A percentile compares a stretch with the other conserved stretches of the same genome.
These are phyloP conservation scores for Heterodera carotae DNA, from an alignment of 1,140 invertebrate genomes.

Conservation along the genomic window DNA sequence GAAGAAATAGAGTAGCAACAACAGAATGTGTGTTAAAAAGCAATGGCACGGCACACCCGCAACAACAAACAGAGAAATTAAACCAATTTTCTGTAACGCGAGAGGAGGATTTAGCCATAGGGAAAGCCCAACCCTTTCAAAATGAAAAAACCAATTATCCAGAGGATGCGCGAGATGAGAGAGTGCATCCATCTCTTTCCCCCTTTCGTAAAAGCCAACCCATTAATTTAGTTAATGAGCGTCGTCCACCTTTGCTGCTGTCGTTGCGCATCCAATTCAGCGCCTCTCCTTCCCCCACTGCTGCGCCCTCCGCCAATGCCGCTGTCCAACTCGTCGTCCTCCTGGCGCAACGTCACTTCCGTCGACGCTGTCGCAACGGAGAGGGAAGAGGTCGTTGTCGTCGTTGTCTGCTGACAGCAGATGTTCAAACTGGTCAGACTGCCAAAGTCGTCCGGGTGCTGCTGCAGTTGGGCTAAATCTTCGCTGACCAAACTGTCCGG, in stretches of 20 bases:
- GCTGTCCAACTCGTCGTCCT: conserved; percentile 59
- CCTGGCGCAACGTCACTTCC: conserved; percentile 16
- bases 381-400: too few relatives aligned
- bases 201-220: background rate
- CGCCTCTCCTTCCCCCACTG: conserved; percentile 5
- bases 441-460: conserved; percentile 43
- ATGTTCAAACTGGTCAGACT: conserved; percentile 54
- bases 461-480: background rate
- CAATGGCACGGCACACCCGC: too few relatives aligned
- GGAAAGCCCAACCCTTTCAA: background rate
- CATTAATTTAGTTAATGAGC: background rate
- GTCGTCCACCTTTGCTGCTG: conserved; percentile 3
- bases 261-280: background rate
- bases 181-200: background rate
- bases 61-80: too few relatives aligned
- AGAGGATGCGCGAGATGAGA: too few relatives aligned
- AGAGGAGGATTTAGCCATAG: background rate
- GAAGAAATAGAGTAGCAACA: background rate
- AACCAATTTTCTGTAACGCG: too few relatives aligned
- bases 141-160: background rate
- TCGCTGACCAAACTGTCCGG: conserved; percentile 51
- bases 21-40: too few relatives aligned
- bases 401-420: conserved; percentile 7
- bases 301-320: conserved; percentile 49
- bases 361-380: background rate